Evolutionary conservation across 2,797 vertebrate species (phyloP), one percentile per base, ranked within the genome.

Genomic region (Pipistrellus nathusii): DNA sequence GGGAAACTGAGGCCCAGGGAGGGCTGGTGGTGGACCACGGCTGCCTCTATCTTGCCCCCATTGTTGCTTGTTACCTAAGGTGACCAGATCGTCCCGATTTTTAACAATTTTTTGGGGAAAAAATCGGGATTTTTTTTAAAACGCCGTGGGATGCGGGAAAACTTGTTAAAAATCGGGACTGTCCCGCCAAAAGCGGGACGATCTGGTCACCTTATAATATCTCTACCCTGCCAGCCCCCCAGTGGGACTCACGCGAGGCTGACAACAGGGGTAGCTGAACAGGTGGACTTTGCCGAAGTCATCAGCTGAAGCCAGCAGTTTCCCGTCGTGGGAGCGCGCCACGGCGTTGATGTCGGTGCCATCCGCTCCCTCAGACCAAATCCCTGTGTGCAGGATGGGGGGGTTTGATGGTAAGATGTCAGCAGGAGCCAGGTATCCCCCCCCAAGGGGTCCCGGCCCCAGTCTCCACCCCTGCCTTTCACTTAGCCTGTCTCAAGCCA

Each of bases 251-350:
- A 99, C 99, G 98, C 99, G 98, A 77, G 99, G 99, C 92, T 99
- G 99, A 96, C 98, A 99, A 90, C 99, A 99, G 90, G 99, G 99
- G 96, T 98, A 99, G 72, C 98, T 98, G 91, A 99, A 99, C 98
- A 99, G 98, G 97, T 98, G 98, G 96, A 99, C 99, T 98, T 99
- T 99, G 97, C 99, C 99, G 85, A 99, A 99, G 98, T 99, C 99
- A 32, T 99, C 99, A 1, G 99, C 99, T 0, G 99, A 99, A 51
- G 98, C 98, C 97, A 99, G 97, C 95, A 99, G 98, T 91, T 98
- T 98, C 21, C 98, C 90, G 21, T 99, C 97, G 72, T 99, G 98
- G 96, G 99, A 99, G 95, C 98, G 98, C 95, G 98, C 99, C 96
- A 98, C 98, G 0, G 99, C 99, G 13, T 99, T 99, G 96, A 99